Conservation (phyloP, 2,113 vertebrate species). For the Melanerpes aurifrons region DNA sequence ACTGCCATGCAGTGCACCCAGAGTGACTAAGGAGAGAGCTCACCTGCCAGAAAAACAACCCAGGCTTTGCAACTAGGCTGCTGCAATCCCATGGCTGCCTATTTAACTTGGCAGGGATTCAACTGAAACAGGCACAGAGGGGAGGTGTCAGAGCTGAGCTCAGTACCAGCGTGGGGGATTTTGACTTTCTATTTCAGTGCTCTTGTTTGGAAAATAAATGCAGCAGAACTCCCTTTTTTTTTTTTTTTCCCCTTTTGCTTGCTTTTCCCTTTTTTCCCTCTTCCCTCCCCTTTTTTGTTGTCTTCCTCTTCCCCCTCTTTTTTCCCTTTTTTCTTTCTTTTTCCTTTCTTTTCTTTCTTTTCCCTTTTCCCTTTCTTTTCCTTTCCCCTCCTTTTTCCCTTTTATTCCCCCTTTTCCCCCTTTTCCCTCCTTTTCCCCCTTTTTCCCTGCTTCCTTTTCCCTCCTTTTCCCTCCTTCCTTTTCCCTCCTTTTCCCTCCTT, state of each 20-base stretch:
- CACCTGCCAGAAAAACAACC: neutral
- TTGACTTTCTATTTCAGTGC: slow-evolving; percentile 45
- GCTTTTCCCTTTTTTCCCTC: too few relatives aligned
- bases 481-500: too few relatives aligned
- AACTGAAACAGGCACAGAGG: neutral
- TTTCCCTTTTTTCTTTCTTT: too few relatives aligned
- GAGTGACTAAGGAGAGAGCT: neutral
- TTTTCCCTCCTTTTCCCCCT: too few relatives aligned
- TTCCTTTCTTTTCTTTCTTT: too few relatives aligned
- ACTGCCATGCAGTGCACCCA: neutral
- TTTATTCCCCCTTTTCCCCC: too few relatives aligned
- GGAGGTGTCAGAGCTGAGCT: slow-evolving; percentile 43
- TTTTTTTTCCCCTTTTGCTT: neutral
- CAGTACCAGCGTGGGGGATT: neutral
- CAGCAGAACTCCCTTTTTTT: neutral
- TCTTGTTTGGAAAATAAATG: slow-evolving; percentile 41
- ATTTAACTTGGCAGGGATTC: slow-evolving; percentile 53
- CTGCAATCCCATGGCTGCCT: slow-evolving; percentile 7
- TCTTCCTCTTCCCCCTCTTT: too few relatives aligned
- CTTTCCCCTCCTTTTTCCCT: too few relatives aligned
- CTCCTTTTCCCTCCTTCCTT: too few relatives aligned
- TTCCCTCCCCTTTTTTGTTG: too few relatives aligned
- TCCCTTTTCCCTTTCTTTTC: too few relatives aligned
- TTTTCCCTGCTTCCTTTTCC: too few relatives aligned
- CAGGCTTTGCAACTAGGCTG: neutral